Conservation (phyloP, 2,888 invertebrate species). For the Zootermopsis nevadensis region DNA sequence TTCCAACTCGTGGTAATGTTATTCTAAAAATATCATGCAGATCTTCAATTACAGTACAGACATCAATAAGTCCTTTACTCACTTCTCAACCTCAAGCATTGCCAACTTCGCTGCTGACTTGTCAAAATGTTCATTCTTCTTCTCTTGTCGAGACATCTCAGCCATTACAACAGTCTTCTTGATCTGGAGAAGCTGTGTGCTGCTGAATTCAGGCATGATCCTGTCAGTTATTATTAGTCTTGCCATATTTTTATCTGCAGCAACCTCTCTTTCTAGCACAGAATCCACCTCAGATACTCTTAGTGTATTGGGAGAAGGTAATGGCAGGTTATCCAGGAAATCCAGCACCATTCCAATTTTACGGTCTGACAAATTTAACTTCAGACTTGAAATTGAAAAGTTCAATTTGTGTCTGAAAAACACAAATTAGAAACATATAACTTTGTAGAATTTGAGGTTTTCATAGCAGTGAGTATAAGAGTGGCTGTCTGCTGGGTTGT, state of each 20-base stretch:
- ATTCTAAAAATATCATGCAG: no score
- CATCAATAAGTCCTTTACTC: constrained; percentile 21
- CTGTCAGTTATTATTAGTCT: constrained; percentile 50
- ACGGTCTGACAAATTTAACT: constrained; percentile 80
- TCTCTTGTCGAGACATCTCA: constrained; percentile 46
- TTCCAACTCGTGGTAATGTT: no score
- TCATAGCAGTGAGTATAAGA: no score
- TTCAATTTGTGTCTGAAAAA: constrained; percentile 78
- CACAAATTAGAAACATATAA: constrained; percentile 53
- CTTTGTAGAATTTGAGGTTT: no score
- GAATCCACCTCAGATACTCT: constrained; percentile 52
- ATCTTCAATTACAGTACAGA: no score
- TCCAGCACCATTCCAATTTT: constrained; percentile 74
- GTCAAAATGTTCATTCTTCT: constrained; percentile 57
- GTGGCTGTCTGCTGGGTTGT: no score
- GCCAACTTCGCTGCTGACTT: constrained; percentile 62
- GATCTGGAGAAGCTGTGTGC: constrained; percentile 49
- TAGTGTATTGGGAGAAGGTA: constrained; percentile 60
- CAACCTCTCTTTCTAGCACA: constrained; percentile 32
- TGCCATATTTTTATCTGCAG: constrained; percentile 44
- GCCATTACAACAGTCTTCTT: constrained; percentile 49
- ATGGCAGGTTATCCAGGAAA: constrained; percentile 68
- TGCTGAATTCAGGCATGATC: constrained; percentile 51
- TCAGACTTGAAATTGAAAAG: constrained; percentile 76
- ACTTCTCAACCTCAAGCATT: constrained; percentile 63